These are phyloP conservation scores for Eulimnadia texana DNA, from an alignment of 1,140 invertebrate species.

Conservation along the genomic window DNA sequence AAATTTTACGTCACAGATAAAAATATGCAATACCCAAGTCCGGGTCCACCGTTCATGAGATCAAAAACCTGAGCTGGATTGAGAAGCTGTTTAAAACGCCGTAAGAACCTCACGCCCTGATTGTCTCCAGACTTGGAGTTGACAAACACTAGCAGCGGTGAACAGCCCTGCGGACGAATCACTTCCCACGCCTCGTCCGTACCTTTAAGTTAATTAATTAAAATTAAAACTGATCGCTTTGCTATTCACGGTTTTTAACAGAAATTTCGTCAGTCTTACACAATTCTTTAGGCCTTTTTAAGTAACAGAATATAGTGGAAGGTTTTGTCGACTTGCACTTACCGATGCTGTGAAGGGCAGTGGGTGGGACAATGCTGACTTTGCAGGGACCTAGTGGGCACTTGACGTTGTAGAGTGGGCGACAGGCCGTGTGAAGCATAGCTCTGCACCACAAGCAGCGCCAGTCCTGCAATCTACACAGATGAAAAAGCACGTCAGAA, in stretches of 20 bases:
- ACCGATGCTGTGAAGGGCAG: constrained; percentile 75
- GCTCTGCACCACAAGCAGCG: constrained; percentile 87
- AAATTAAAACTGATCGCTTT: too few species aligned
- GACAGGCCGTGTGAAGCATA: constrained; percentile 80
- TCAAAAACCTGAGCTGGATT: constrained; percentile 98
- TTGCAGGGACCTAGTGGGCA: constrained; percentile 74
- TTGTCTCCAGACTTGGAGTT: constrained; percentile 97
- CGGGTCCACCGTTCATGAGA: constrained; percentile 69
- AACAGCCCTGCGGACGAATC: constrained; percentile 58
- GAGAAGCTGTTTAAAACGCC: constrained; percentile 85
- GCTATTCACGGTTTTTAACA: too few species aligned
- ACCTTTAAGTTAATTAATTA: constrained; percentile 29
- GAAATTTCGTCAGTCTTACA: too few species aligned
- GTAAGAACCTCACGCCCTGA: constrained; percentile 89
- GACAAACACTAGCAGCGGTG: constrained; percentile 85
- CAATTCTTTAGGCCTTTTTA: too few species aligned
- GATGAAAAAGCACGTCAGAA: neutral
- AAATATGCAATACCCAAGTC: constrained; percentile 50
- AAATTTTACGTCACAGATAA: too few species aligned
- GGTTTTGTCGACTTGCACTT: constrained; percentile 28
- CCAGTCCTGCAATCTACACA: constrained; percentile 82
- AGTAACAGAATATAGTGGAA: too few species aligned
- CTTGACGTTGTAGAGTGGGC: constrained; percentile 44
- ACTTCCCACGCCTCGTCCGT: constrained; percentile 80
- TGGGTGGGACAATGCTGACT: constrained; percentile 85